Evolutionary conservation across 2,797 vertebrate genomes (phyloP), one percentile per base, ranked within the genome.

Genomic region (Eupleurogrammus muticus): DNA sequence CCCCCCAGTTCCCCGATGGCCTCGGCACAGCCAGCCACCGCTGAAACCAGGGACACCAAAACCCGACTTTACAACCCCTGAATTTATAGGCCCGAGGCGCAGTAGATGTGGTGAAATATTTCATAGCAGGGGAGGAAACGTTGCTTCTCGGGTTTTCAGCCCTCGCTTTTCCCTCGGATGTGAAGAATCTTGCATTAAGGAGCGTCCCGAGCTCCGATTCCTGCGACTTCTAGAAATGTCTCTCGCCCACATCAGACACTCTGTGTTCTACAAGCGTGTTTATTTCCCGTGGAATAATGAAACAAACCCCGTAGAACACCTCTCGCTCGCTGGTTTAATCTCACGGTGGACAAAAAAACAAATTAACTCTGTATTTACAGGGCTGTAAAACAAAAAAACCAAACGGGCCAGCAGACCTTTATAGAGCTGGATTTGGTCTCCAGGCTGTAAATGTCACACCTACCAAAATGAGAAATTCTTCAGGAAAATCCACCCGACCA

Each of bases 401-500:
- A 69, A 23, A 52, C 44, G 20, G 57, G 23, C 24, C 79, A 77
- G 75, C 66, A 72, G 75, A 66, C 58, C 66, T 90, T 90, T 91
- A 91, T 51, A 67, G 42, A 82, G 54, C 86, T 81, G 80, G 84
- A 77, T 84, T 86, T 58, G 66, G 77, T 79, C 85, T 86, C 62
- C 0, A 53, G 77, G 79, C 74, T 57, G 80, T 92, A 92, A 93
- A 93, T 85, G 86, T 93, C 86, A 86, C 92, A 92, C 91, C 84
- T 90, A 87, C 70, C 87, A 77, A 89, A 89, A 93, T 91, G 86
- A 90, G 89, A 93, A 90, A 91, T 87, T 90, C 88, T 88, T 89
- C 48, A 72, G 79, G 53, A 84, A 86, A 84, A 81, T 71, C 21
- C n/a, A n/a, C n/a, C 78, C 64, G 62, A 53, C 69, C 10, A 35